Percentiles rank a stretch among this genome's conserved stretches.
Evolutionary conservation across 2,113 vertebrate species (phyloP).

Genomic region (Scalopus aquaticus): DNA sequence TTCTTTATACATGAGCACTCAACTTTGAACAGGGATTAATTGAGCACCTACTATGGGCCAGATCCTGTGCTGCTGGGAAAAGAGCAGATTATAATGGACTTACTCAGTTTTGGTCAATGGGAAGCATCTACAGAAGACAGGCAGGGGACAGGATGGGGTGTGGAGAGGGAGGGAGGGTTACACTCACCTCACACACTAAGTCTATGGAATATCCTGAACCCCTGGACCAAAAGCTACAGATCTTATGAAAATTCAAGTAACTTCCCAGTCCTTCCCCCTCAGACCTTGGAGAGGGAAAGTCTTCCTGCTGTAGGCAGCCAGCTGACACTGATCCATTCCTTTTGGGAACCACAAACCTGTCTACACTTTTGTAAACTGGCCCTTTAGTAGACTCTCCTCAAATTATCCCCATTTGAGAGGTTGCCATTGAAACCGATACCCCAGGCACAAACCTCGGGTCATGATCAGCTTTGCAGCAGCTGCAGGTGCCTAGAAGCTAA

Average conservation of each 20-base stretch:
- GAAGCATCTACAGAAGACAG: not conserved
- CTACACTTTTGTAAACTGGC: not conserved
- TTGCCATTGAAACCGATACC: not conserved
- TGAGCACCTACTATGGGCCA: not conserved
- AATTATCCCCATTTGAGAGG: not conserved
- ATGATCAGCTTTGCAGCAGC: too few relatives aligned
- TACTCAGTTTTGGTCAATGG: not conserved
- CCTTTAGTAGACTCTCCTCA: not conserved
- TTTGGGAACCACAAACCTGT: not conserved
- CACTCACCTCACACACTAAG: not conserved
- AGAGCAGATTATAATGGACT: not conserved
- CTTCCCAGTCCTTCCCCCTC: not conserved
- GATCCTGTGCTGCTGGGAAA: not conserved
- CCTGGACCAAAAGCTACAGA: not conserved
- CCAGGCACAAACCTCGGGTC: too few relatives aligned
- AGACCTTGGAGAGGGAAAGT: not conserved
- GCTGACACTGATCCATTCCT: not conserved
- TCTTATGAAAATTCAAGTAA: not conserved
- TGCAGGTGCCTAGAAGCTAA: too few relatives aligned
- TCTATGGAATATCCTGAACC: not conserved
- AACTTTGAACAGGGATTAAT: not conserved
- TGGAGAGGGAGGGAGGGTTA: not conserved
- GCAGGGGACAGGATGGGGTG: not conserved
- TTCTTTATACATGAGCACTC: not conserved
- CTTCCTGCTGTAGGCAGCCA: not conserved